A percentile compares a stretch with the other conserved stretches of the same genome.
Evolutionary conservation across 1,140 invertebrate species (phyloP).

Genomic region (Plutomurus gul): DNA sequence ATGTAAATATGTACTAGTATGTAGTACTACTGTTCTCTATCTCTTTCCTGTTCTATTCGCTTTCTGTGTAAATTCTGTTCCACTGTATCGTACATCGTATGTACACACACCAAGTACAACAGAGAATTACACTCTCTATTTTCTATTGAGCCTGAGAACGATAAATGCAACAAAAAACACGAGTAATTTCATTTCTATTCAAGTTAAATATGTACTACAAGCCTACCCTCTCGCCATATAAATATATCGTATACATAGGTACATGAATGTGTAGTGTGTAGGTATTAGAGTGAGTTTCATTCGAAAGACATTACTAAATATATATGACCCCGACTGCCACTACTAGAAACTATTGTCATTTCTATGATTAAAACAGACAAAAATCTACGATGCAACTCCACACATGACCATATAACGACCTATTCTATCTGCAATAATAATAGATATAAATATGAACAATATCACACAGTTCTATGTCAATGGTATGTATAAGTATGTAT

Average conservation of each 20-base stretch:
- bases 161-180: not conserved
- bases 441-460: too few relatives aligned
- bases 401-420: not conserved
- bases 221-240: too few relatives aligned
- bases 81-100: too few relatives aligned
- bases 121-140: conserved; percentile 11
- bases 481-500: too few relatives aligned
- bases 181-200: not conserved
- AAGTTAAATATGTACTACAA: too few relatives aligned
- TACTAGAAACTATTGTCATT: not conserved
- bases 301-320: not conserved
- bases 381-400: not conserved
- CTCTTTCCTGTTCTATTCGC: not conserved
- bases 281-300: too few relatives aligned
- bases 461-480: not conserved
- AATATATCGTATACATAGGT: too few relatives aligned
- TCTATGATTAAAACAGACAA: not conserved
- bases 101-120: too few relatives aligned
- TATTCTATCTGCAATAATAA: not conserved
- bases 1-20: not conserved
- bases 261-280: not conserved
- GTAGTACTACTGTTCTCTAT: too few relatives aligned
- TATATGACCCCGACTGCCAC: not conserved
- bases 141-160: not conserved
- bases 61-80: not conserved